Percentiles rank a stretch among this genome's conserved stretches.
Conservation (phyloP, 2,888 invertebrate species). For the Ferdinandea cuprea region DNA sequence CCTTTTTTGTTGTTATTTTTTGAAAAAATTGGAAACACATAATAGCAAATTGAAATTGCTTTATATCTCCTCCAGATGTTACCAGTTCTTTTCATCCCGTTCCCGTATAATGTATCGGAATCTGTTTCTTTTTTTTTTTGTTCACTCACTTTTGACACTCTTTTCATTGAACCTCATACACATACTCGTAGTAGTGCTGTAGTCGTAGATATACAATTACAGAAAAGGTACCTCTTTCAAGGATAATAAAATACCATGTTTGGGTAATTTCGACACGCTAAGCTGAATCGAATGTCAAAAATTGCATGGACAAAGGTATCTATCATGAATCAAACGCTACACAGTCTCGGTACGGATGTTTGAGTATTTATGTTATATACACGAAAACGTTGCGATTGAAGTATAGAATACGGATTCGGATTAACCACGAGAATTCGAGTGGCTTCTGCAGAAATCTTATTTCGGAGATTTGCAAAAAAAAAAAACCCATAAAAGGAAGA, state of each 20-base stretch:
- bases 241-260: constrained; percentile 68
- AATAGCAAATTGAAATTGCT: constrained; percentile 72
- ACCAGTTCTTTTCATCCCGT: constrained; percentile 51
- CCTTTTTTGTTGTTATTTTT: constrained; percentile 39
- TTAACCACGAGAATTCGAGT: constrained; percentile 66
- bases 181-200: not conserved
- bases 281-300: constrained; percentile 68
- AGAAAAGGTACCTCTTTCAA: constrained; percentile 48
- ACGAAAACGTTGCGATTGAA: constrained; percentile 21
- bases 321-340: constrained; percentile 56
- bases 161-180: constrained; percentile 34
- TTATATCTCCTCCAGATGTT: constrained; percentile 65
- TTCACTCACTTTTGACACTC: constrained; percentile 63
- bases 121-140: constrained; percentile 14
- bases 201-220: constrained; percentile 58
- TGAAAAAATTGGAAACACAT: constrained; percentile 65
- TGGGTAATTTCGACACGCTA: constrained; percentile 74
- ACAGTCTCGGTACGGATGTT: constrained; percentile 30
- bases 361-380: not conserved
- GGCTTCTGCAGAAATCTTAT: constrained; percentile 55
- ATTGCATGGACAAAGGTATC: constrained; percentile 30
- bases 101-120: constrained; percentile 11
- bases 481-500: not conserved
- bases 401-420: constrained; percentile 53
- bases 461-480: constrained; percentile 5